Percentiles rank a stretch among this genome's conserved stretches.
Evolutionary conservation across 2,888 invertebrate species (phyloP).

Genomic region (Ophion costatus): DNA sequence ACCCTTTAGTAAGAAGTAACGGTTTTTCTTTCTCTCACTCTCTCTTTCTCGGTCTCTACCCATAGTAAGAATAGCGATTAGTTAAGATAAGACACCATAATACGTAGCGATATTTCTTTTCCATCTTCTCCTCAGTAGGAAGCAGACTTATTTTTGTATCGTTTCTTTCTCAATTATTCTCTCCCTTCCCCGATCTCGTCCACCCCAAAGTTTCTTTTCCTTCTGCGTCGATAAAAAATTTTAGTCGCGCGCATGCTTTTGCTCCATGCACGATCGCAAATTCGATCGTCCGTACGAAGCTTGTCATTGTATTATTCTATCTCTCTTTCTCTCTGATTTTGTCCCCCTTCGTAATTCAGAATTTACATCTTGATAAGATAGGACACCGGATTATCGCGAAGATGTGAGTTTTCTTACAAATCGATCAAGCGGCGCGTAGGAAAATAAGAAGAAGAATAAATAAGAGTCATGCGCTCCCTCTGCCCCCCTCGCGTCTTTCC

Average conservation of each 20-base stretch:
- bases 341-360: conserved; percentile 6
- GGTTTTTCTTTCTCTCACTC: conserved; percentile 43
- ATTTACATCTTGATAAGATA: conserved; percentile 2
- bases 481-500: neutral
- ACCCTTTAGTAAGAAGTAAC: conserved; percentile 61
- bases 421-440: conserved; percentile 27
- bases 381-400: conserved; percentile 45
- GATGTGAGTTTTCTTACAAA: conserved; percentile 31
- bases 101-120: conserved; percentile 79
- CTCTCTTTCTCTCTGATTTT: neutral
- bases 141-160: conserved; percentile 63
- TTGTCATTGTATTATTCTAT: conserved; percentile 14
- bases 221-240: conserved; percentile 30
- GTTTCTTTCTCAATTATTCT: conserved; percentile 21
- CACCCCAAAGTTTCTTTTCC: neutral
- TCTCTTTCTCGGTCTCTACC: conserved; percentile 58
- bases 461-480: neutral
- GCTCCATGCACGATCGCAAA: neutral
- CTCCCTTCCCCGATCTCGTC: conserved; percentile 6
- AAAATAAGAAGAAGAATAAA: conserved; percentile 4
- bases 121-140: conserved; percentile 60
- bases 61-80: conserved; percentile 78
- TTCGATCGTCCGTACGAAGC: conserved; percentile 32
- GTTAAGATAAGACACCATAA: conserved; percentile 80
- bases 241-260: conserved; percentile 2